Conservation (phyloP, 2,888 invertebrate genomes). For the Cepaea hortensis region DNA sequence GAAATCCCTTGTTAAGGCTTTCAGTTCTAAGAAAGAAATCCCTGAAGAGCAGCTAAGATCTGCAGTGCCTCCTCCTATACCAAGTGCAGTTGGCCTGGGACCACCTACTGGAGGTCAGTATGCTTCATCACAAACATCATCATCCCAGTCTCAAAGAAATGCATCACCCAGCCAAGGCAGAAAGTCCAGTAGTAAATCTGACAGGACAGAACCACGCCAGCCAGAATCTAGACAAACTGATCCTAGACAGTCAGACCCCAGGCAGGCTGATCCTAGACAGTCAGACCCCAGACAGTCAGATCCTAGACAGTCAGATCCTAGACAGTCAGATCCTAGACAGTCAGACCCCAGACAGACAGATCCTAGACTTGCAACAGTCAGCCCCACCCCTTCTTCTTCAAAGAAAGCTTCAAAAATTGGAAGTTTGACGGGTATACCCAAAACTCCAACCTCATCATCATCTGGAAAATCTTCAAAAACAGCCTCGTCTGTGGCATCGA, state of each 20-base stretch:
- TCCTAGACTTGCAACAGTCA: slow-evolving; percentile 49
- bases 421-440: slow-evolving; percentile 39
- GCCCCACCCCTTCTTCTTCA: slow-evolving; percentile 47
- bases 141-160: slow-evolving; percentile 28
- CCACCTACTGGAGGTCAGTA: slow-evolving; percentile 47
- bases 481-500: slow-evolving; percentile 33
- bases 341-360: slow-evolving; percentile 45
- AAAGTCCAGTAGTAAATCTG: slow-evolving; percentile 55
- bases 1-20: slow-evolving; percentile 62
- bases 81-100: slow-evolving; percentile 45
- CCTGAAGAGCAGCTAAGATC: slow-evolving; percentile 47
- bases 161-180: slow-evolving; percentile 58
- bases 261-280: slow-evolving; percentile 44
- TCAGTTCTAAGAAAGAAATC: slow-evolving; percentile 58
- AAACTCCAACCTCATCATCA: slow-evolving; percentile 42
- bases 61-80: slow-evolving; percentile 45
- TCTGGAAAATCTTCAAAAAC: slow-evolving; percentile 43
- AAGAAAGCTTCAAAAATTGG: slow-evolving; percentile 48
- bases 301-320: slow-evolving; percentile 30
- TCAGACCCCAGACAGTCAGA: slow-evolving; percentile 46
- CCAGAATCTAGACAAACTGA: slow-evolving; percentile 39
- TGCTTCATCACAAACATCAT: background rate
- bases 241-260: slow-evolving; percentile 41
- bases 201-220: slow-evolving; percentile 11
- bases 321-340: slow-evolving; percentile 42